These are phyloP conservation scores for Rhadinocentrus ornatus DNA, from an alignment of 2,797 vertebrate species.

Conservation along the genomic window DNA sequence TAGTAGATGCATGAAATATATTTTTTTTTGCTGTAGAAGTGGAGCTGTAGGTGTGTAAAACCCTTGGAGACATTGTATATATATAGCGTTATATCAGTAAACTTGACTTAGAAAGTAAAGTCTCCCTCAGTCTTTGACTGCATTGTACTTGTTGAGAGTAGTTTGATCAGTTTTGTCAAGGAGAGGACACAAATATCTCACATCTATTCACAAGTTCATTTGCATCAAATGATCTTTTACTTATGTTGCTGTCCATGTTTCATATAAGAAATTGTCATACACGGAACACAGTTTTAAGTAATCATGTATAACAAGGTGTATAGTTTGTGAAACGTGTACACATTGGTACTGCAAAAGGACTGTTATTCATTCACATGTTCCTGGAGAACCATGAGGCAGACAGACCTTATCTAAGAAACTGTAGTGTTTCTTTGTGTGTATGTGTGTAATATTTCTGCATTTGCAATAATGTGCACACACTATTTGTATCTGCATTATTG, in stretches of 20 bases:
- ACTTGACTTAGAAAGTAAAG: constrained; percentile 18
- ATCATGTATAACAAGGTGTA: constrained; percentile 11
- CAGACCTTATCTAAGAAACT: constrained; percentile 11
- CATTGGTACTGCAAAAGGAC: constrained; percentile 23
- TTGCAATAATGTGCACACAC: constrained; percentile 9
- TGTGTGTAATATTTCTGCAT: not conserved
- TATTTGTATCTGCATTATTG: not conserved
- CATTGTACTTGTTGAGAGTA: constrained; percentile 35
- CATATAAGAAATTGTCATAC: not conserved
- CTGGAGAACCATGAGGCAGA: constrained; percentile 24
- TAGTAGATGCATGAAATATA: not conserved
- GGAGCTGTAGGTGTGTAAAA: not conserved
- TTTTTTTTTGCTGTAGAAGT: not conserved
- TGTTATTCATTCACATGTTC: constrained; percentile 28
- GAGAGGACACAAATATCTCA: constrained; percentile 48
- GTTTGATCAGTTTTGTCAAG: constrained; percentile 41
- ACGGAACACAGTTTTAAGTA: constrained; percentile 10
- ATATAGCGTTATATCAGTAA: constrained; percentile 7
- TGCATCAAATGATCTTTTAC: constrained; percentile 33
- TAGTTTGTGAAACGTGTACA: not conserved
- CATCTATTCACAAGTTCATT: constrained; percentile 55
- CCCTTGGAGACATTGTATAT: not conserved
- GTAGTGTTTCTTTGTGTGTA: not conserved
- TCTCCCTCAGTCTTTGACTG: not conserved
- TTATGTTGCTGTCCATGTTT: not conserved